Evolutionary conservation across 2,888 invertebrate species (phyloP).

Genomic region (Fragum whitleyi): DNA sequence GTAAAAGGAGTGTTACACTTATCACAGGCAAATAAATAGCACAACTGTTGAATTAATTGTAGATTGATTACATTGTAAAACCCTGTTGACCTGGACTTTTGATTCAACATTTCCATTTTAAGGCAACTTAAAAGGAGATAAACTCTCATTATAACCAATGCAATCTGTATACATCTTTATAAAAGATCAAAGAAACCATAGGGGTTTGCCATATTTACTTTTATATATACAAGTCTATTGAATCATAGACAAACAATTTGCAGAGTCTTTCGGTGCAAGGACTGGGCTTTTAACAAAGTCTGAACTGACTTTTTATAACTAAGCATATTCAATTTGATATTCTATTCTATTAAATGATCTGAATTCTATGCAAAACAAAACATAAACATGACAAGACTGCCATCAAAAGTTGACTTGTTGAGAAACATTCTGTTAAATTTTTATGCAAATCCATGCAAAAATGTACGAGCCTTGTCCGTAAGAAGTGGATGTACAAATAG

Average conservation of each 20-base stretch:
- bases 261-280: background rate
- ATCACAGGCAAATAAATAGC: constrained; percentile 48
- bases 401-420: no score
- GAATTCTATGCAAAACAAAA: no score
- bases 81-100: constrained; percentile 49
- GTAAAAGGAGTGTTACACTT: constrained; percentile 14
- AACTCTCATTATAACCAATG: constrained; percentile 4
- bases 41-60: constrained; percentile 56
- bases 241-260: background rate
- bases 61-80: constrained; percentile 55
- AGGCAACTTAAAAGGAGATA: constrained; percentile 17
- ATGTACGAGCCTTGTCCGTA: no score
- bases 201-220: constrained; percentile 19
- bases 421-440: no score
- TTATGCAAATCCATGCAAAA: no score
- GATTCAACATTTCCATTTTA: constrained; percentile 10
- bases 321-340: no score
- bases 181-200: constrained; percentile 14
- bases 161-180: constrained; percentile 17
- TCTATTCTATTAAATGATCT: no score
- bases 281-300: background rate
- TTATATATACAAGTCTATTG: constrained; percentile 25
- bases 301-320: no score
- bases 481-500: no score
- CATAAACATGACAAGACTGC: no score